Evolutionary conservation across 2,113 vertebrate species (phyloP), one percentile per base, ranked within the genome.

Genomic region (Turdus rufiventris): DNA sequence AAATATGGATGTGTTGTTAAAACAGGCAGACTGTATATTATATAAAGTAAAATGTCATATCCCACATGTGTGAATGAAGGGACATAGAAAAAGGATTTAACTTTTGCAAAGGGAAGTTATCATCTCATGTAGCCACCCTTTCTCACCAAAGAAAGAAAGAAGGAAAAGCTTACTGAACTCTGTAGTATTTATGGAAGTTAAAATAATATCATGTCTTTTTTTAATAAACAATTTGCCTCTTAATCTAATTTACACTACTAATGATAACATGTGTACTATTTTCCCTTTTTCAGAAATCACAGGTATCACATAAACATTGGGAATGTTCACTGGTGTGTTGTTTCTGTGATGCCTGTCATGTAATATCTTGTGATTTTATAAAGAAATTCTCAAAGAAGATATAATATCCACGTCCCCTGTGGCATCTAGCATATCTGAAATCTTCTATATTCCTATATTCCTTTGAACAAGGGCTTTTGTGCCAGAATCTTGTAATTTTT

Each of bases 71-170:
- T 62, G 10, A 86, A 77, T 40, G 14, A 80, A 40, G 5, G 1
- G 10, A 66, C 38, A 40, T 4, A 57, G 34, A 51, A 72, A 72
- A 74, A 28, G 1, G 1, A 24, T 61, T 71, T 38, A 1, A 14
- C 38, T 51, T 79, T 70, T 50, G 42, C 16, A 13, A 62, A 56
- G 3, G 23, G 4, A 42, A 47, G 3, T 47, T 26, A 16, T 45
- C 13, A 67, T 40, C 24, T 56, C 3, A 42, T 28, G 8, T 13
- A 36, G 1, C 7, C 16, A 34, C 7, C 1, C 2, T 34, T 45
- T 82, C 33, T n/a, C 2, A 57, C 9, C 29, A 56, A 47, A 58
- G 19, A 62, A 72, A 34, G 47, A 40, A 42, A 38, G 38, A 38
- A 38, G 9, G 10, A 38, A 74, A 53, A 2, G 0, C 6, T 75